Evolutionary conservation across 2,888 invertebrate species (phyloP).

Genomic region (Xestia rhomboidea): DNA sequence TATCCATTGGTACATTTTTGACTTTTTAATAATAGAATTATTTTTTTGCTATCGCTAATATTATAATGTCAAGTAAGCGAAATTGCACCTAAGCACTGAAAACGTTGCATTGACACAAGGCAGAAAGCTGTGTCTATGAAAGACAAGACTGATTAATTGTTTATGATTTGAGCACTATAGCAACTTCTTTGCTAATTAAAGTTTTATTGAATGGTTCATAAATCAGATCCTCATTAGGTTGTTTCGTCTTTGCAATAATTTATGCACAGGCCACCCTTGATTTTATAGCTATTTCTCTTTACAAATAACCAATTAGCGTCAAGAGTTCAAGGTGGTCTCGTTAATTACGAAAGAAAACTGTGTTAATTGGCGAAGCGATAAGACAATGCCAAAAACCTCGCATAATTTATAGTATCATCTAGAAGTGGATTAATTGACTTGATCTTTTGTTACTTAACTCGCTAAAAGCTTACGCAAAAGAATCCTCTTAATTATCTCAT

Average conservation of each 20-base stretch:
- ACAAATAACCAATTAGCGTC: slow-evolving; percentile 12
- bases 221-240: slow-evolving; percentile 9
- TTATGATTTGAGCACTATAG: background rate
- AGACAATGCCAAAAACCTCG: background rate
- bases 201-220: background rate
- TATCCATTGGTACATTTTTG: background rate
- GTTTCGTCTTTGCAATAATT: slow-evolving; percentile 1
- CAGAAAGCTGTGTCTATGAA: background rate
- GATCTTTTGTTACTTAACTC: background rate
- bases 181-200: background rate
- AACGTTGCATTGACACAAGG: background rate
- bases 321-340: slow-evolving; percentile 33
- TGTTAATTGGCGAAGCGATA: slow-evolving; percentile 10
- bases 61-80: too few relatives aligned
- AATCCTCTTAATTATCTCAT: background rate
- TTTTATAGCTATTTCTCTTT: slow-evolving; percentile 27
- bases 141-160: background rate
- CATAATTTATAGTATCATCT: slow-evolving; percentile 10
- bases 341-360: slow-evolving; percentile 9
- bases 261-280: slow-evolving; percentile 13
- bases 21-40: background rate
- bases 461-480: slow-evolving; percentile 10
- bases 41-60: background rate
- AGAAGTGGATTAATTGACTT: slow-evolving; percentile 9
- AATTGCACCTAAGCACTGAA: background rate